Conservation (phyloP, 2,113 vertebrate genomes). For the Pangasianodon gigas region DNA sequence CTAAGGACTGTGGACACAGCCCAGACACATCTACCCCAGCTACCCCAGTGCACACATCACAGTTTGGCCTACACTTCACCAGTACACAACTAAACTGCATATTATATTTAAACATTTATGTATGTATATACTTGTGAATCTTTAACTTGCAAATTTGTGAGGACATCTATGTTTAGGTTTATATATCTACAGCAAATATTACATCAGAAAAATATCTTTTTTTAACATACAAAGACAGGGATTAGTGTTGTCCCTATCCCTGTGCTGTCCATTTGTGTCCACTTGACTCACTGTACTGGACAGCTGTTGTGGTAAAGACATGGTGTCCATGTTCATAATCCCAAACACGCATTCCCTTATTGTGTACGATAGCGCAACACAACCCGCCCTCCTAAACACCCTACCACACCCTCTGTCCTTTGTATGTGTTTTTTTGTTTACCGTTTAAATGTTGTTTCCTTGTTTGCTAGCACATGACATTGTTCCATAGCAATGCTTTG, state of each 20-base stretch:
- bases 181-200: background rate
- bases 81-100: background rate
- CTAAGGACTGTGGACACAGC: slow-evolving; percentile 38
- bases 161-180: background rate
- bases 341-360: slow-evolving; percentile 59
- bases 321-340: slow-evolving; percentile 59
- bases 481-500: background rate
- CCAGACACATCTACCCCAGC: slow-evolving; percentile 26
- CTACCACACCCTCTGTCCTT: slow-evolving; percentile 36
- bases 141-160: background rate
- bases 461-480: slow-evolving; percentile 26
- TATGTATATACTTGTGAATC: background rate
- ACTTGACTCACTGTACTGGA: background rate
- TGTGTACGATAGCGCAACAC: slow-evolving; percentile 37
- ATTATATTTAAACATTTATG: background rate
- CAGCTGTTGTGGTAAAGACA: slow-evolving; percentile 52
- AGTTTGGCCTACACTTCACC: background rate
- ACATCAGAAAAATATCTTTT: background rate
- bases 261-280: slow-evolving; percentile 29
- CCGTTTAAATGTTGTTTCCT: slow-evolving; percentile 10
- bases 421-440: slow-evolving; percentile 44
- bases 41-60: background rate
- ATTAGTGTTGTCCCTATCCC: background rate
- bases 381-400: slow-evolving; percentile 32
- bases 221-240: background rate